Evolutionary conservation across 53 echinoderm and acorn worm genomes (phyloP), one percentile per base, ranked within the genome.

Genomic region (Actinopyga echinites): DNA sequence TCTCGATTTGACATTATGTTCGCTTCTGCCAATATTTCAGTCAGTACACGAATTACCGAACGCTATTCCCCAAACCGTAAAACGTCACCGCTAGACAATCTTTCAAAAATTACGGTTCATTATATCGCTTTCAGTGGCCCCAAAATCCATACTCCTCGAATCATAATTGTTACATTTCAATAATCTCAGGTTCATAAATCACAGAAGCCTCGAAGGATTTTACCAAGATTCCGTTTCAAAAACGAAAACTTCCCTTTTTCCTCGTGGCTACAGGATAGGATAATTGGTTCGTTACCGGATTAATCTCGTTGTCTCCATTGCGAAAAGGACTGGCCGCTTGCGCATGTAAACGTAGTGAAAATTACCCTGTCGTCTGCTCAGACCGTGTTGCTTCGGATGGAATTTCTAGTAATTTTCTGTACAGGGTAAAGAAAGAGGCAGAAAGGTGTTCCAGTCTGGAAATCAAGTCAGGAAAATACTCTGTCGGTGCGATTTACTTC

Each of bases 121-220:
- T 71, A 71, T 44, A 42, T 15, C 71, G 71, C 71, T 40, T 44
- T 71, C 42, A 71, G 40, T 71, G 71, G 71, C 45, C 71, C 40
- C 6, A 40, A 69, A 42, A 71, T 71, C 23, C 71, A 44, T 26
- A 33, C 42, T 71, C 22, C 71, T 12, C 71, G 71, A 28, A 28
- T 42, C 71, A 44, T 71, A 71, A 71, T 71, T 71, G 71, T 71
- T 71, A 71, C 71, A 71, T 71, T 71, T 37, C 71, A 71, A 71
- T 71, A 71, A 71, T 71, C 45, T 20, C 25, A 24, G 44, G 71
- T 71, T 71, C 71, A 71, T 71, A 71, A 71, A 71, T 71, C 71
- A 42, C 34, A 11, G 71, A 71, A 71, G 20, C 42, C 71, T 71
- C 71, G 23, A 71, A 40, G 71, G 71, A 71, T 22, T 44, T n/a